Evolutionary conservation across 2,113 vertebrate species (phyloP).

Genomic region (Madoqua kirkii): DNA sequence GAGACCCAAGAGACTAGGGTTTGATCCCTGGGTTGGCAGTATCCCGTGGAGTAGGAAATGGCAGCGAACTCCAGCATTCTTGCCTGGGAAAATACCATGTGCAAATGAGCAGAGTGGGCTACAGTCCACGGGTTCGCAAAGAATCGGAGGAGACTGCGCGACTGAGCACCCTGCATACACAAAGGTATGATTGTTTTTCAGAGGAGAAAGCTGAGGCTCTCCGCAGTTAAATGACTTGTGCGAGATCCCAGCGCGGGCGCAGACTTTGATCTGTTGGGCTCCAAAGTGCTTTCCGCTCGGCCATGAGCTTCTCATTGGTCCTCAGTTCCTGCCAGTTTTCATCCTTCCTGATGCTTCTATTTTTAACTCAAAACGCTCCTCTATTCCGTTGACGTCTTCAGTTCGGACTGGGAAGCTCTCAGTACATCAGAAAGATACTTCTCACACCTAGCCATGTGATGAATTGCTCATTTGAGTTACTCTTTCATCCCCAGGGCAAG

Average conservation of each 20-base stretch:
- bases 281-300: too few relatives aligned
- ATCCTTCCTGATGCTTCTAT: not conserved
- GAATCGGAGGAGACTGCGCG: fast-evolving
- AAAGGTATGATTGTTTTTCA: not conserved
- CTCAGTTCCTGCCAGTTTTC: not conserved
- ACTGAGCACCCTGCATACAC: not conserved
- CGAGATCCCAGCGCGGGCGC: fast-evolving
- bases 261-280: not conserved
- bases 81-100: not conserved
- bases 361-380: not conserved
- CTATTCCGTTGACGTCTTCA: fast-evolving
- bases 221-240: not conserved
- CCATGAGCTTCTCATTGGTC: not conserved
- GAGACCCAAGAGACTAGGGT: not conserved
- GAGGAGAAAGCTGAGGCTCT: not conserved
- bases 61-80: not conserved
- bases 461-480: not conserved
- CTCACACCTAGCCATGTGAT: not conserved
- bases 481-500: not conserved
- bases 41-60: not conserved
- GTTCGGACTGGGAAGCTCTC: not conserved
- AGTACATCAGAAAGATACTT: not conserved
- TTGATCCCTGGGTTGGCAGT: not conserved
- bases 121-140: not conserved
- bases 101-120: not conserved